Percentiles rank a stretch among this genome's conserved stretches.
These are phyloP conservation scores for Megaceryle maxima DNA, from an alignment of 2,113 vertebrate genomes.

Conservation along the genomic window DNA sequence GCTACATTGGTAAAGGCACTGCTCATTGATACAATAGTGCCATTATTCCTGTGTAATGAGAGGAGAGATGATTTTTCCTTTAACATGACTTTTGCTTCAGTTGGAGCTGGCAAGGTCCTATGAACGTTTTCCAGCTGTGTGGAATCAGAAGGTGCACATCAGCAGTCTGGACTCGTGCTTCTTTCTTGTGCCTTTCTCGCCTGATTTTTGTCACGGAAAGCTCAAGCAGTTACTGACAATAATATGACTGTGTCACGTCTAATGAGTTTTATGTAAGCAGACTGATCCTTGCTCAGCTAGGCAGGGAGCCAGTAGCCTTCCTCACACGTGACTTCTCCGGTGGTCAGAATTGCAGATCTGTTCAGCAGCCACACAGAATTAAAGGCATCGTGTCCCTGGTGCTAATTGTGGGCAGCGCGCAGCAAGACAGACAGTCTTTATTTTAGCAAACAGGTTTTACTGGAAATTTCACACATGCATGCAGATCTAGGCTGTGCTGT, in stretches of 20 bases:
- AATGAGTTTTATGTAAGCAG: neutral
- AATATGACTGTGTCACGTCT: neutral
- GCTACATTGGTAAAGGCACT: neutral
- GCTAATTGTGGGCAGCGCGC: neutral
- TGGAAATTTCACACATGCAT: neutral
- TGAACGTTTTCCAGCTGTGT: neutral
- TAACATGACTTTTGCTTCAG: neutral
- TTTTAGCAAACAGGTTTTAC: neutral
- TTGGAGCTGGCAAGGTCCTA: neutral
- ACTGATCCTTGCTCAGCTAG: neutral
- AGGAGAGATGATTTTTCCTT: neutral
- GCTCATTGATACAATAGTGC: neutral
- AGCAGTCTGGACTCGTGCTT: neutral
- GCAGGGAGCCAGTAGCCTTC: neutral
- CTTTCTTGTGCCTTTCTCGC: neutral
- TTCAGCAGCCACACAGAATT: neutral
- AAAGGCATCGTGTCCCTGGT: neutral
- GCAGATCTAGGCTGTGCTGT: neutral
- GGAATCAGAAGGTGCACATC: neutral
- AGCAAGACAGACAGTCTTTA: neutral
- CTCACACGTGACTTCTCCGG: accelerated
- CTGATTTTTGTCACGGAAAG: neutral
- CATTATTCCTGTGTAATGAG: neutral
- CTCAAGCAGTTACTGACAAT: neutral
- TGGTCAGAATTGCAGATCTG: neutral